Base-by-base conservation (phyloP, 2,888 invertebrate genomes). In the Clepsis dumicolana region DNA sequence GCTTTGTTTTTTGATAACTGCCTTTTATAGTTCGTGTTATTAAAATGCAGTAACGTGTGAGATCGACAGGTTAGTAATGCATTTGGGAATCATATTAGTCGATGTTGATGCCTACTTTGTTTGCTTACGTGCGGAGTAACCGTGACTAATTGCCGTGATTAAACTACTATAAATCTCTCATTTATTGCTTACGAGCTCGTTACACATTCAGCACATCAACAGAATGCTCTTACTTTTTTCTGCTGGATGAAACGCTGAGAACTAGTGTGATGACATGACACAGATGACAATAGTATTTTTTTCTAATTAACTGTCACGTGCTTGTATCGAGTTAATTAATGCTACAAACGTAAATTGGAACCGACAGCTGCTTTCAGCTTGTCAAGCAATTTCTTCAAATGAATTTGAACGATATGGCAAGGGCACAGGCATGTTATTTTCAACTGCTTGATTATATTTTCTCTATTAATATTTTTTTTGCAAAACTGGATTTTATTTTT, bases 91-190 rank as follows among this genome's bases (percentile, higher is more conserved):
- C 66, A 62, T 29, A 59, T 41, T 59, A 35, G 57, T 24, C n/a
- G n/a, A n/a, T 8, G 56, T n/a, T 48, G 35, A 27, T 67, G 32
- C 32, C 44, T 24, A 32, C 44, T 52, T 52, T 56, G 57, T 52
- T 59, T 50, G 38, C 29, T 41, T 50, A 64, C 61, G 12, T 35
- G 44, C 44, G 75, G 78, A 77, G 75, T 77, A 85, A 84, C 86
- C 89, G 90, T 87, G 76, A 87, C 87, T 91, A 90, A 90, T 89
- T 87, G 84, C 82, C 68, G 81, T 84, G 80, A 88, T 89, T 86
- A 90, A 85, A 87, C 76, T 74, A 79, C 83, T 76, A 84, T 88
- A 86, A 88, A 88, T 90, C 85, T 88, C 76, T 83, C 81, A 82
- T 80, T 85, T 84, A 81, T 81, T 73, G 71, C 74, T 78, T 70